Percentiles rank a stretch among this genome's conserved stretches.
phyloP scores from a whole-genome alignment of 2,113 vertebrate genomes.

The Marmota monax region DNA sequence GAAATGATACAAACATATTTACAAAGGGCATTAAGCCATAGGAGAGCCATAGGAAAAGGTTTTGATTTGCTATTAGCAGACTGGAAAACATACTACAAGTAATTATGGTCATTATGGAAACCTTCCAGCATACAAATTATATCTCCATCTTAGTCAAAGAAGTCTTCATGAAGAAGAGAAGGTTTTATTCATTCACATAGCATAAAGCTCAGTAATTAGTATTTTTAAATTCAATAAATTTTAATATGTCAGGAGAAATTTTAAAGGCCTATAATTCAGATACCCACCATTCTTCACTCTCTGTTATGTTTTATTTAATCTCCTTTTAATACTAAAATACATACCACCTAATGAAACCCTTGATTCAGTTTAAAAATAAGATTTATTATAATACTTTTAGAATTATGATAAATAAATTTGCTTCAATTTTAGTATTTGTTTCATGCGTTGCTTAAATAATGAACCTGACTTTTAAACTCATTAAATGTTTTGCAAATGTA shows the following conservation, averaged over 20 bases:
- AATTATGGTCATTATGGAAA: neutral
- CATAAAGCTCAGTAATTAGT: neutral
- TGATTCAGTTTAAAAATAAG: neutral
- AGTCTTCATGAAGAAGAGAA: neutral
- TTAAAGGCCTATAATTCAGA: neutral
- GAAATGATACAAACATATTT: neutral
- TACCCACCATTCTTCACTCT: neutral
- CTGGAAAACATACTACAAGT: neutral
- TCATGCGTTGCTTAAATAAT: neutral
- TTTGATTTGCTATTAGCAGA: neutral
- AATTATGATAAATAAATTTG: neutral
- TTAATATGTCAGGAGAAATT: neutral
- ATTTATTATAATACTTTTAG: neutral
- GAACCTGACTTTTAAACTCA: neutral
- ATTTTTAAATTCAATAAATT: neutral
- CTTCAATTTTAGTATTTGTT: conserved; percentile 23
- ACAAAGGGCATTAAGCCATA: neutral
- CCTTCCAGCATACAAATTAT: neutral
- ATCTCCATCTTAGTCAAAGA: neutral
- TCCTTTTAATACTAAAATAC: neutral
- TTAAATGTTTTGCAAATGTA: conserved; percentile 26
- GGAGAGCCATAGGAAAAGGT: neutral
- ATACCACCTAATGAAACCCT: neutral
- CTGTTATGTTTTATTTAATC: neutral
- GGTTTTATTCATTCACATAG: neutral